Percentiles rank a stretch among this genome's conserved stretches.
Conservation (phyloP, 37 sponge, comb jelly and placozoan genomes). For the Theonella swinhoei region DNA sequence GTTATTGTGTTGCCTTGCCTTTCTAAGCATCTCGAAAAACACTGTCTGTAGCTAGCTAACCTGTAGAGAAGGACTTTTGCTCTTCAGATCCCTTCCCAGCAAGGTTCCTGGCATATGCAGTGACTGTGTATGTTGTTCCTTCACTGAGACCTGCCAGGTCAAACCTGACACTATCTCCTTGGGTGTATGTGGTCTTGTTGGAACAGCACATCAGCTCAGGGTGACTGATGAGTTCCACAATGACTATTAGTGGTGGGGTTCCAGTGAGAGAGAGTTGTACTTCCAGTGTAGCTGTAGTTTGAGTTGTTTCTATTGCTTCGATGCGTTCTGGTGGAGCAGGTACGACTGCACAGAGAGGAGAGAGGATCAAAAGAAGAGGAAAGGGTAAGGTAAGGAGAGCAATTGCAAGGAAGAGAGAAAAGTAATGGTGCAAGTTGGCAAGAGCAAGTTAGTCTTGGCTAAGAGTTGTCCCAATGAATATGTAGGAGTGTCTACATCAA, state of each 20-base stretch:
- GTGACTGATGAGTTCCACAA: background rate
- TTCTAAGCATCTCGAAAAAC: no score
- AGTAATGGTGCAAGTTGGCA: no score
- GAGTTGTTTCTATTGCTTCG: background rate
- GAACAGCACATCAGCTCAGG: background rate
- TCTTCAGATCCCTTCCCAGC: background rate
- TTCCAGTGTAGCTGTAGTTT: background rate
- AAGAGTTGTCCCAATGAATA: no score
- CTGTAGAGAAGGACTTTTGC: background rate
- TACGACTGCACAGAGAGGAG: no score
- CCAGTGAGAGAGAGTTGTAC: background rate
- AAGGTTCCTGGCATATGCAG: background rate
- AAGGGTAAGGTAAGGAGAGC: no score
- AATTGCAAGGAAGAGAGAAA: no score
- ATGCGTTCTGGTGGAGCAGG: background rate
- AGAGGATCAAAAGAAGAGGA: background rate
- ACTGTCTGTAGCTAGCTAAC: no score
- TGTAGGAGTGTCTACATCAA: no score
- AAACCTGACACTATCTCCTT: background rate
- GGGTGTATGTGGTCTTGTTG: background rate
- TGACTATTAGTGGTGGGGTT: background rate
- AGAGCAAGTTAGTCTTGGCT: no score
- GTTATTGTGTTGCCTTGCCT: no score
- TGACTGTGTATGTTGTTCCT: background rate
- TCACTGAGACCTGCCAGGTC: background rate